A percentile compares a stretch with the other conserved stretches of the same genome.
These are phyloP conservation scores for Tor tambroides DNA, from an alignment of 2,113 vertebrate species.

Conservation along the genomic window DNA sequence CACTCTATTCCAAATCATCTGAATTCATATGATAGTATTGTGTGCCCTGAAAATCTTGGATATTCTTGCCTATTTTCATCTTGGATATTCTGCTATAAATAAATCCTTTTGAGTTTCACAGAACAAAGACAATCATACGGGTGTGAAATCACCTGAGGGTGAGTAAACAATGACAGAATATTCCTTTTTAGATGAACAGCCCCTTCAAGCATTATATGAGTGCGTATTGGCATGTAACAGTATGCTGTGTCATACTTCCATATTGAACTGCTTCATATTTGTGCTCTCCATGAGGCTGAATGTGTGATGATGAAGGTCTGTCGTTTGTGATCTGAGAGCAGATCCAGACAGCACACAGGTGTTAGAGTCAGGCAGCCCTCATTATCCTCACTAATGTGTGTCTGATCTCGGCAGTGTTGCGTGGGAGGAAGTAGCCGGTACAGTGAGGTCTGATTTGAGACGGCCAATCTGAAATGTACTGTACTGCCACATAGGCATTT, in stretches of 20 bases:
- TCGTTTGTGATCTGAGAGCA: constrained; percentile 2
- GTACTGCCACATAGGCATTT: neutral
- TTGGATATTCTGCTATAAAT: neutral
- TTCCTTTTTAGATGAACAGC: neutral
- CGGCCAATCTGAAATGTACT: neutral
- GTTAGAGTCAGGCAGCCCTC: constrained; percentile 40
- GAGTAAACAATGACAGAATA: neutral
- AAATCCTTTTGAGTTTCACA: neutral
- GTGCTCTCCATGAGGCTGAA: neutral
- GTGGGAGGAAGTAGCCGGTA: neutral
- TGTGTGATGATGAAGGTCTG: constrained; percentile 3
- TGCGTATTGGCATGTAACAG: neutral
- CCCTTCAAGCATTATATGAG: neutral
- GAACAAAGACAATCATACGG: neutral
- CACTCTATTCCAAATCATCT: no score
- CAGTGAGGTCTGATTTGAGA: constrained; percentile 31
- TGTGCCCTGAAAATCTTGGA: neutral
- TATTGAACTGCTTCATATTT: neutral
- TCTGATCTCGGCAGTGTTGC: constrained; percentile 9
- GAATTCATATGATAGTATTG: neutral
- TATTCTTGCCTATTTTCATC: neutral
- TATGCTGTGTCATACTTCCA: neutral
- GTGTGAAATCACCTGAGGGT: neutral
- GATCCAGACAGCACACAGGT: constrained; percentile 44
- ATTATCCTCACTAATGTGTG: constrained; percentile 44